Conservation (phyloP, 2,113 vertebrate species). For the Vombatus ursinus region DNA sequence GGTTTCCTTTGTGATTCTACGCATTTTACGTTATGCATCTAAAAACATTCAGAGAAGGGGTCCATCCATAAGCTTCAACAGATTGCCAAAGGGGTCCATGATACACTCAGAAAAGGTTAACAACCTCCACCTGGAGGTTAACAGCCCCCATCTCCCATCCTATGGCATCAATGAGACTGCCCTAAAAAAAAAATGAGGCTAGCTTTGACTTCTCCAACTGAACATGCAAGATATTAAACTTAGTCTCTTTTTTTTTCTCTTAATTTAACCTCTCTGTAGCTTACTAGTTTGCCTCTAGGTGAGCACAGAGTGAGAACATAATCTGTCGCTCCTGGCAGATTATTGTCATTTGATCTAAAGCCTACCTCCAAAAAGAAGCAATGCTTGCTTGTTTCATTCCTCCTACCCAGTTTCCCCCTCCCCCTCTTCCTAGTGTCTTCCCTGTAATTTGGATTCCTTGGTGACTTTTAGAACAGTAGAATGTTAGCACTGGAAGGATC, state of each 20-base stretch:
- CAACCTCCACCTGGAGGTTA: background rate
- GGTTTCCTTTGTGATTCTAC: background rate
- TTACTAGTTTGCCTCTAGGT: background rate
- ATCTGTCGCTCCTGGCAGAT: conserved; percentile 30
- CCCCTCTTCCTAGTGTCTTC: no score
- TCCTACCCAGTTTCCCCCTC: background rate
- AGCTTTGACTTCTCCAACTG: background rate
- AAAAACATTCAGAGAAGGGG: no score
- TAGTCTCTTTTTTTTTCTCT: background rate
- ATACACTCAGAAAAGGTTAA: background rate
- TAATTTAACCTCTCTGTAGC: background rate
- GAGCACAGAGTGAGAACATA: background rate
- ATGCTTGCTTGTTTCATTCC: conserved; percentile 44
- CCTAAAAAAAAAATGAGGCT: background rate
- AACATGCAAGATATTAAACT: background rate
- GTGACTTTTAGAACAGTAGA: no score
- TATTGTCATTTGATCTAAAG: conserved; percentile 7
- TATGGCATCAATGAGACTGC: conserved; percentile 22
- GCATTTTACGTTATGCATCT: background rate
- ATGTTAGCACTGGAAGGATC: no score
- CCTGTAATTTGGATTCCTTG: no score
- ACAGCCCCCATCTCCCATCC: background rate
- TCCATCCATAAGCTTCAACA: background rate
- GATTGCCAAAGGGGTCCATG: background rate
- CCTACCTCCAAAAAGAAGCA: conserved; percentile 5